Evolutionary conservation across 2,113 vertebrate genomes (phyloP).

Genomic region (Hucho hucho): DNA sequence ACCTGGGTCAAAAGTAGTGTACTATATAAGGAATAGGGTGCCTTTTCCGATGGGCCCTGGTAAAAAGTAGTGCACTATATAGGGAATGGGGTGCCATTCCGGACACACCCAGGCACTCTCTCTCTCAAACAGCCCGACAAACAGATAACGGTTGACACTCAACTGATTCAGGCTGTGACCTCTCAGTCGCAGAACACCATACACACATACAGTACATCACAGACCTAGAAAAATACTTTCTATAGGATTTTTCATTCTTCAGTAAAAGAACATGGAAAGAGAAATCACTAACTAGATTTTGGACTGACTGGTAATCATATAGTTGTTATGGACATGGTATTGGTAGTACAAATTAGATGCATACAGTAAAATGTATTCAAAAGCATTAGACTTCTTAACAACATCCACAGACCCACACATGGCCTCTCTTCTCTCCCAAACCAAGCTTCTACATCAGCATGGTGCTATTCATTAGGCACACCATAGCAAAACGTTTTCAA

Average conservation of each 20-base stretch:
- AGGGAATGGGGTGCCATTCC: too few relatives aligned
- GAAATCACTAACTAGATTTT: conserved; percentile 5
- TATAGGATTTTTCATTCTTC: conserved; percentile 12
- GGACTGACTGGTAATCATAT: neutral
- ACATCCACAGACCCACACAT: conserved; percentile 17
- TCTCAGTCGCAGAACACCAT: neutral
- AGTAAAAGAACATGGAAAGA: conserved; percentile 9
- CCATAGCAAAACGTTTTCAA: neutral
- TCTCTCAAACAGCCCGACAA: neutral
- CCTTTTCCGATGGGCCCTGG: too few relatives aligned
- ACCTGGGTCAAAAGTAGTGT: too few relatives aligned
- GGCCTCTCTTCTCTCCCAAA: neutral
- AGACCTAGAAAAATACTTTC: conserved; percentile 46
- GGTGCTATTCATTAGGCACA: conserved; percentile 14
- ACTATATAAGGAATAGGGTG: too few relatives aligned
- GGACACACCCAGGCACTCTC: too few relatives aligned
- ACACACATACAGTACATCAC: conserved; percentile 24
- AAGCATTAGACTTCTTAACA: conserved; percentile 15
- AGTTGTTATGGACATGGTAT: neutral
- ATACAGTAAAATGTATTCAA: neutral
- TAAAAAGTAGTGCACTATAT: too few relatives aligned
- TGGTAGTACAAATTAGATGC: conserved; percentile 12
- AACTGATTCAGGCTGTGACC: neutral
- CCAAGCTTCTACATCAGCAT: neutral
- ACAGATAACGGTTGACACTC: neutral